Base-by-base conservation (phyloP, 2,113 vertebrate genomes). In the Amia ocellicauda region DNA sequence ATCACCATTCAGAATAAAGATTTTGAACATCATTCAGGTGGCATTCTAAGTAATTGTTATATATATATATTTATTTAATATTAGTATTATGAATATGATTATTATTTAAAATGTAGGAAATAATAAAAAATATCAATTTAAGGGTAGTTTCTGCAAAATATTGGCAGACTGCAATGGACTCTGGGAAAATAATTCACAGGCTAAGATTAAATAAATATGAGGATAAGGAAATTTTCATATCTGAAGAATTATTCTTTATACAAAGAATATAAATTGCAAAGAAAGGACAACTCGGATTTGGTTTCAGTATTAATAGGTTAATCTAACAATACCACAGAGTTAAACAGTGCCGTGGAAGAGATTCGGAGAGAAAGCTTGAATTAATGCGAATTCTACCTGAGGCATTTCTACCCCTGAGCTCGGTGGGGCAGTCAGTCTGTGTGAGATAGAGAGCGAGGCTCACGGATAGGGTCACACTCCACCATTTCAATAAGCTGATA, bases 401-500 rank as follows among this genome's bases (percentile, higher is more conserved):
- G 64, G 47, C 28, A 19, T 27, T 17, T 20, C 20, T 26, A 31
- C 56, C n/a, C n/a, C 16, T 42, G 36, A 16, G 29, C 14, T 20
- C 4, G 7, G 9, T 24, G 24, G 51, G 45, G 31, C 29, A 47
- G 54, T 58, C 53, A 66, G 2, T 8, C 9, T 29, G 8, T 47
- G 27, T 8, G 36, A 62, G 42, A 58, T 8, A 14, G 26, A 51
- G 22, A 23, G 14, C 9, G 51, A 11, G 11, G 29, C 45, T 58
- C 28, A 47, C 40, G 72, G 78, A 71, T 75, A 79, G 78, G 83
- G 81, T 83, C 80, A 74, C 51, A 62, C 79, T 78, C 75, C 73
- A 82, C 79, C 80, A 81, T 83, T 79, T 81, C 79, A 81, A 81
- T 85, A 83, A 81, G 80, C 76, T 63, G 68, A 79, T 63, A 70